Evolutionary conservation across 2,797 vertebrate genomes (phyloP), one percentile per base, ranked within the genome.

Genomic region (Silurus lanzhouensis): DNA sequence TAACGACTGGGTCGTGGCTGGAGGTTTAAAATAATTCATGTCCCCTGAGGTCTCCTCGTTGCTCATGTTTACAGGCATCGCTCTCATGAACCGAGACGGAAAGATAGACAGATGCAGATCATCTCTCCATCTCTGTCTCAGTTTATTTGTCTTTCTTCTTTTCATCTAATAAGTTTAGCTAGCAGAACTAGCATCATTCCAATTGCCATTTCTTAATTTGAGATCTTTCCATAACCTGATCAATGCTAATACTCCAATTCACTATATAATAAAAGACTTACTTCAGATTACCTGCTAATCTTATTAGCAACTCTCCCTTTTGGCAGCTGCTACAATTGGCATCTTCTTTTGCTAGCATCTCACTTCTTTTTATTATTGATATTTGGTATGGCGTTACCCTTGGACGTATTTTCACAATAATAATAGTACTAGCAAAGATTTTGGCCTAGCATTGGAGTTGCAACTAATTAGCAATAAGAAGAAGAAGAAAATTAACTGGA

Each of bases 1-100:
- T 17, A 17, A 6, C 1, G 9, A 83, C 67, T 91, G 90, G 86
- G 90, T 83, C 88, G 83, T 85, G 88, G 81, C 85, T 87, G 85
- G 64, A 19, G 76, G 19, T 86, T 83, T 84, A 79, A 88, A 90
- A 89, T 85, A 84, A 61, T 46, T 76, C 75, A 0, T 25, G 27
- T 88, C 89, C 88, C 90, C 80, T 0, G 68, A 78, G 91, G 84
- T 27, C 79, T 52, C 82, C 79, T 71, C 27, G 85, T 38, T 13
- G 76, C 81, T 70, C 86, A 83, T 92, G 85, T 92, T 93, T 92
- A 89, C 86, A 83, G 74, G 5, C 13, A 6, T 19, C 14, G 14
- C n/a, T 13, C 44, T 38, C 68, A 48, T 72, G 38, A 17, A 48
- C 27, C 55, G 44, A 64, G 58, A 57, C 1, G 12, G 17, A 57